A percentile compares a stretch with the other conserved stretches of the same genome.
phyloP scores from a whole-genome alignment of 1,140 invertebrate species.

The Sipha flava region DNA sequence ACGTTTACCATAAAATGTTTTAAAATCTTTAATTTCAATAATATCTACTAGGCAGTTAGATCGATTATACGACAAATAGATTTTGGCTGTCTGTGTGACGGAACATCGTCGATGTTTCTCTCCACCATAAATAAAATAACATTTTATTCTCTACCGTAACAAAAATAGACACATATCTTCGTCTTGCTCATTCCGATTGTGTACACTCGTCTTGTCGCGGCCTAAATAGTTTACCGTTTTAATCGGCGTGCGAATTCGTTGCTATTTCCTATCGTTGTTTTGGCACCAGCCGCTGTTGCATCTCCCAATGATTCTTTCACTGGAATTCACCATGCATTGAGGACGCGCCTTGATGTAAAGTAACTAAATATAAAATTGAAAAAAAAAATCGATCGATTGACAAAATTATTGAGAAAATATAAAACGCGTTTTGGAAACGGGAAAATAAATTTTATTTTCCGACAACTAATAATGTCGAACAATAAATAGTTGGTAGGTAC shows the following conservation, averaged over 20 bases:
- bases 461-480: too few species aligned
- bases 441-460: too few species aligned
- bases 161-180: conserved; percentile 3
- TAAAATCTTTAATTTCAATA: too few species aligned
- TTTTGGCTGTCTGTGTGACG: neutral
- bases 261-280: conserved; percentile 7
- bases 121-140: neutral
- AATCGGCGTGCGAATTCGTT: conserved; percentile 14
- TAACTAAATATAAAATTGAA: conserved; percentile 5
- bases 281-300: neutral
- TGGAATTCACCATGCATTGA: neutral
- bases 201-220: neutral
- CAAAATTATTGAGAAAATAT: too few species aligned
- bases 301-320: neutral
- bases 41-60: too few species aligned
- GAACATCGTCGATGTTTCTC: neutral
- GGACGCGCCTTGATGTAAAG: neutral
- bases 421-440: too few species aligned
- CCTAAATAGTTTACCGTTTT: conserved; percentile 13
- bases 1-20: too few species aligned
- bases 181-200: conserved; percentile 4
- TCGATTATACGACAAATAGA: too few species aligned
- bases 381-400: too few species aligned
- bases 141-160: neutral
- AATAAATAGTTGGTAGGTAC: too few species aligned